Evolutionary conservation across 2,797 vertebrate species (phyloP), one percentile per base, ranked within the genome.

Genomic region (Ctenochaetus hawaiiensis): DNA sequence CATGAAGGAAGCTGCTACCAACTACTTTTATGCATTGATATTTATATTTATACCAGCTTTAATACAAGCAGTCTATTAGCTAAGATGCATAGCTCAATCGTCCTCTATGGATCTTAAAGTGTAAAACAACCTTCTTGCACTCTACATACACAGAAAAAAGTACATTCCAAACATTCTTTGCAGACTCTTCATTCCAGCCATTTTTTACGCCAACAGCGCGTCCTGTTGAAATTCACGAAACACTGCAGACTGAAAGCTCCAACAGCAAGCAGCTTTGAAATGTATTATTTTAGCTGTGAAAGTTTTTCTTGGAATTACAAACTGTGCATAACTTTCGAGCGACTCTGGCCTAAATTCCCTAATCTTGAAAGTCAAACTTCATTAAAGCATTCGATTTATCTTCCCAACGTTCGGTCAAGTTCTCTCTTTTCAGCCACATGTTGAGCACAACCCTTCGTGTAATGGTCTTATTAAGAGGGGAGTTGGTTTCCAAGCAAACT

Each of bases 261-360:
- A 54, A 48, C 77, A 78, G 77, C 77, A 71, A 79, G 84, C 83
- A 37, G 82, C 84, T 86, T 44, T 71, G 79, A 88, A 90, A 85
- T 34, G 58, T 95, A 86, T 95, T 95, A 90, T 95, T 94, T 89
- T 93, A 94, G 94, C 94, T 94, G 94, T 67, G 80, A 92, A 91
- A 91, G 90, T 94, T 95, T 94, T 91, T 78, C 82, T 86, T 90
- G 90, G 93, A 94, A 89, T 94, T 90, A 85, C 51, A 88, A 86
- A 92, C 85, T 84, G 83, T 74, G 91, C 89, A 93, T 86, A 92
- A 89, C 91, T 91, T 94, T 86, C 88, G 77, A 91, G 83, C 78
- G 72, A 72, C 74, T 80, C 65, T 60, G 89, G 78, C 89, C 86
- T 82, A 90, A 87, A 85, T 87, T 90, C 80, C 85, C 77, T 89